Evolutionary conservation across 2,113 vertebrate species (phyloP), one percentile per base, ranked within the genome.

Genomic region (Esox niger): DNA sequence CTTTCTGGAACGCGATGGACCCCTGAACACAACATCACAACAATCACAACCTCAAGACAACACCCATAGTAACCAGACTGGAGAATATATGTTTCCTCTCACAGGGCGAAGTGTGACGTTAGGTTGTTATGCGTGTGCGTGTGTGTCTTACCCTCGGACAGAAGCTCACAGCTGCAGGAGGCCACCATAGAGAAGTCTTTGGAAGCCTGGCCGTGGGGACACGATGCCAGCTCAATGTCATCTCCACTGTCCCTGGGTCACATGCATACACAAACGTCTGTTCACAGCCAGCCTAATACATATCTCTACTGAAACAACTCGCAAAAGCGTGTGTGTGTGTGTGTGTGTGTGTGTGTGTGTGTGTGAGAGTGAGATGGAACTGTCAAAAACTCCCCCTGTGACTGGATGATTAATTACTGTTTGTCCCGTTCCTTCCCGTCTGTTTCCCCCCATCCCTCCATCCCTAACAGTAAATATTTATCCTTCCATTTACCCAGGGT

Each of bases 141-240:
- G 2, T 38, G 35, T 27, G 35, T 43, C 91, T 84, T 88, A 98
- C 97, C 95, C 0, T 98, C 96, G 1, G 93, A 90, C 67, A 98
- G 91, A 62, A 94, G 92, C 86, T 98, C 96, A 8, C 96, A 98
- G 93, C 96, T 98, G 87, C 95, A 98, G 13, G 95, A 95, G 56
- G 96, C 84, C 69, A 90, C 88, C 25, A 90, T 91, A 86, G 93
- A 85, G 74, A 89, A 83, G 68, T 91, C 89, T 82, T 91, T 35
- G 87, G 90, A 91, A 81, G 90, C 75, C 88, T 93, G 88, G 63
- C 93, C 95, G 31, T 92, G 94, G 4, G 86, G 79, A 52, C 95
- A 97, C n/a, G 95, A 94, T 4, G 92, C 87, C 74, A 96, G 88
- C 86, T 98, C 96, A 0, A 95, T 88, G 77, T 98, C 96, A 0